phyloP scores from a whole-genome alignment of 2,797 vertebrate species.

The Enteromius argenteus region DNA sequence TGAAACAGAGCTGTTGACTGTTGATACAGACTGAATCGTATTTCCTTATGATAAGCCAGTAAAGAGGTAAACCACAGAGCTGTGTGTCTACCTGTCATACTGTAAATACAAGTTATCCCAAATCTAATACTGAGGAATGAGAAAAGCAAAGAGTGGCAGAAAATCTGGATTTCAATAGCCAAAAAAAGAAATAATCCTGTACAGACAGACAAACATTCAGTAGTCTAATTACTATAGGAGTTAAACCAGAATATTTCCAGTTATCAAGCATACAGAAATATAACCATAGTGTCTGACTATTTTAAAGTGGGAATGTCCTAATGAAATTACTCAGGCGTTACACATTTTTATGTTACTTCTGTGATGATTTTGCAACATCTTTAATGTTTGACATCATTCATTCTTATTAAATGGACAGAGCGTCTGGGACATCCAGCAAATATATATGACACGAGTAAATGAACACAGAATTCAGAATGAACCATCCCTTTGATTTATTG shows the following conservation, averaged over 20 bases:
- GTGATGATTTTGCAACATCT: background rate
- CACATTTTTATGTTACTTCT: background rate
- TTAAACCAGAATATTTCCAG: conserved; percentile 10
- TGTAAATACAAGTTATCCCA: background rate
- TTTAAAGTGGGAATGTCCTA: background rate
- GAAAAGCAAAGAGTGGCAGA: background rate
- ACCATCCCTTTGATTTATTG: background rate
- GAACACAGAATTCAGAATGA: background rate
- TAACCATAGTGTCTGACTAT: background rate
- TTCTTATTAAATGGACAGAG: background rate
- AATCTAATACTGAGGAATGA: background rate
- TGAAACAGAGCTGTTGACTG: conserved; percentile 11
- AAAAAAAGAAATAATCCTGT: conserved; percentile 27
- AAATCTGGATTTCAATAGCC: conserved; percentile 20
- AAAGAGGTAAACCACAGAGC: conserved; percentile 20
- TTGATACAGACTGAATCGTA: conserved; percentile 17
- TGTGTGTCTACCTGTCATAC: background rate
- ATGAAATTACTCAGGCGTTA: background rate
- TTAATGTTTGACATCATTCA: background rate
- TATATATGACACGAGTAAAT: background rate
- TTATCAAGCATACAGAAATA: background rate
- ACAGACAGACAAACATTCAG: background rate
- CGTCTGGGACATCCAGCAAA: background rate
- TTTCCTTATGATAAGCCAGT: conserved; percentile 17
- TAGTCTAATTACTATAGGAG: background rate